These are phyloP conservation scores for Panthera tigris DNA, from an alignment of 2,113 vertebrate genomes.

Conservation along the genomic window DNA sequence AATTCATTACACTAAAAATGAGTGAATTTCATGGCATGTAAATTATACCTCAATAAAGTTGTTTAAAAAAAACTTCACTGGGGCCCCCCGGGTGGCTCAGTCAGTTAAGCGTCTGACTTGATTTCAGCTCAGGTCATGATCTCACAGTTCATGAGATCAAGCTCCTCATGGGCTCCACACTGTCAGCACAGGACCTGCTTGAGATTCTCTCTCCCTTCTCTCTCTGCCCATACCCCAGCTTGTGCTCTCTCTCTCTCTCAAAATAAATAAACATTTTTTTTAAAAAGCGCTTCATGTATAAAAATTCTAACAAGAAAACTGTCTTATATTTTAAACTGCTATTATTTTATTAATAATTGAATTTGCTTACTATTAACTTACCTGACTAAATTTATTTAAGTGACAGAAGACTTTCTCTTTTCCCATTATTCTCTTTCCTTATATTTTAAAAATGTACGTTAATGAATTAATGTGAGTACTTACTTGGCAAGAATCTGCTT, in stretches of 20 bases:
- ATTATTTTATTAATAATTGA: not conserved
- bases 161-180: too few species aligned
- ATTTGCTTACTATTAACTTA: conserved; percentile 1
- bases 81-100: too few species aligned
- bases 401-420: not conserved
- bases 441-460: conserved; percentile 12
- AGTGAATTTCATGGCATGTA: not conserved
- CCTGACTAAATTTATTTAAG: not conserved
- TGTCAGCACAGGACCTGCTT: too few species aligned
- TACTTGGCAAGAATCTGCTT: conserved; percentile 93
- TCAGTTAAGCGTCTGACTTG: too few species aligned
- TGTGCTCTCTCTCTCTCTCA: too few species aligned
- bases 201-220: too few species aligned
- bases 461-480: conserved; percentile 81
- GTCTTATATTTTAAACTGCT: not conserved
- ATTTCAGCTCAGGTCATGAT: too few species aligned
- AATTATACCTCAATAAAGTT: not conserved
- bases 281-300: not conserved
- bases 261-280: not conserved
- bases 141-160: too few species aligned
- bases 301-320: conserved; percentile 40
- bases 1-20: conserved; percentile 15
- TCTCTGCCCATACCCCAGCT: too few species aligned
- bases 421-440: not conserved
- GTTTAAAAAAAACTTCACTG: not conserved